Evolutionary conservation across 2,113 vertebrate species (phyloP), one percentile per base, ranked within the genome.

Genomic region (Lycaon pictus): DNA sequence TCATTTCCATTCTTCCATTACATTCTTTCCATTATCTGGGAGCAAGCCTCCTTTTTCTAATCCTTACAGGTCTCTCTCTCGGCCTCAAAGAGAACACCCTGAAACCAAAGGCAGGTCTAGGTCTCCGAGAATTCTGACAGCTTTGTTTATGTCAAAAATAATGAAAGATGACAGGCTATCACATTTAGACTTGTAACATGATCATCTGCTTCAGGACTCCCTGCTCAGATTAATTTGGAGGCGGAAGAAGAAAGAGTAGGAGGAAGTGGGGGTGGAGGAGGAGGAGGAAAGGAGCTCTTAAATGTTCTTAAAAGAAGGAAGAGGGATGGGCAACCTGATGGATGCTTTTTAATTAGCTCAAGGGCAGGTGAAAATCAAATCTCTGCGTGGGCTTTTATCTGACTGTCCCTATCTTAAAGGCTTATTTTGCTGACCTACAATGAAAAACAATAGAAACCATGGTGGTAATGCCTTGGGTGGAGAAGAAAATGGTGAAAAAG

Each of bases 201-300:
- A 97, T 96, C 95, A 58, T 90, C 80, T 90, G 96, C 94, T 97
- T 86, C 77, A 65, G 88, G 94, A 93, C 88, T 97, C 97, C 92
- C 84, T 95, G 94, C 92, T 97, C 95, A 95, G 92, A 96, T 97
- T 97, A 98, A 94, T 97, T 86, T 97, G 94, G 96, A 98, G 96
- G 93, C 92, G 77, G 62, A 85, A 72, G 69, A 37, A 95, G 67
- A 69, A 92, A 15, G 65, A 74, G 25, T 51, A 93, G 51, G 77
- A 74, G 72, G 67, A 82, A 87, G 56, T 51, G 51, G n/a, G 23
- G 11, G 51, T 35, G 16, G 25, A 86, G 62, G 43, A 83, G 23
- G 22, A 60, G 53, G 29, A 83, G 48, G 22, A 86, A 53, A 90
- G 11, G 53, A 37, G 12, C 35, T 90, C 76, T 37, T 67, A 87